Conservation (phyloP, 1,140 invertebrate genomes). For the Metopolophium dirhodum region DNA sequence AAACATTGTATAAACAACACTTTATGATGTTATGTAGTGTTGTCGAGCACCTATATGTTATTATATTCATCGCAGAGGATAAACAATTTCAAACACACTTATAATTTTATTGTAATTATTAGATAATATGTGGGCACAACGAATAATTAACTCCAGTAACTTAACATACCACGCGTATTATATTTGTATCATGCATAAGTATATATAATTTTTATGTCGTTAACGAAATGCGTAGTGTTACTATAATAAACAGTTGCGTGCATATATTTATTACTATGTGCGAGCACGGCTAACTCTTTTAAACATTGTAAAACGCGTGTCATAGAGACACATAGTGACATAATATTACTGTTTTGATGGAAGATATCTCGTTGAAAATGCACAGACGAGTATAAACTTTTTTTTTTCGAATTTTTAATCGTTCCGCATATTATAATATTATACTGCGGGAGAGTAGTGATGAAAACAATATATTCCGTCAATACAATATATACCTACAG, state of each 20-base stretch:
- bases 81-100: not conserved
- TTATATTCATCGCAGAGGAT: not conserved
- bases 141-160: not conserved
- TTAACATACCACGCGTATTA: not conserved
- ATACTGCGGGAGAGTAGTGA: not conserved
- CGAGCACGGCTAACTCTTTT: not conserved
- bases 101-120: not conserved
- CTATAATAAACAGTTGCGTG: not conserved
- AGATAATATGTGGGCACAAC: not conserved
- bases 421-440: not conserved
- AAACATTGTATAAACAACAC: not conserved
- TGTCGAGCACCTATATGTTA: not conserved
- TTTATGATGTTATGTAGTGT: not conserved
- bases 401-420: not conserved
- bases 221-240: not conserved
- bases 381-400: not conserved
- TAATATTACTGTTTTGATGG: not conserved
- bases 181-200: not conserved
- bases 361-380: not conserved
- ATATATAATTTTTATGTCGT: not conserved
- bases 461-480: not conserved
- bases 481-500: too few relatives aligned
- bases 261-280: not conserved
- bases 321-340: not conserved
- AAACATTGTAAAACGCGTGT: not conserved